Conservation (phyloP, 2,797 vertebrate species). For the Telmatherina bonti region DNA sequence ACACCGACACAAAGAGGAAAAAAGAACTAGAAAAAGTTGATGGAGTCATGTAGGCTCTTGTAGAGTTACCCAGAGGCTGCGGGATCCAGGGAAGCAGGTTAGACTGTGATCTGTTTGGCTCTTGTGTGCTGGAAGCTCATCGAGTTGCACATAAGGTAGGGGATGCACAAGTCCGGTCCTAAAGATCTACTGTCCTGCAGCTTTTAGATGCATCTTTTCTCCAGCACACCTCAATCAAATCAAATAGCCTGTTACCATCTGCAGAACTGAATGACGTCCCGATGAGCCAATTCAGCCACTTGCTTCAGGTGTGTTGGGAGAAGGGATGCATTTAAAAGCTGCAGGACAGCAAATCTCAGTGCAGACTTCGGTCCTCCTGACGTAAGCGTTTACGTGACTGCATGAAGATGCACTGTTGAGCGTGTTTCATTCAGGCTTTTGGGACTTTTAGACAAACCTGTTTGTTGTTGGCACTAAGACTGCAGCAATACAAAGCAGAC, state of each 20-base stretch:
- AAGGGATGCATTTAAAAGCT: too few species aligned
- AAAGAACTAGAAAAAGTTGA: constrained; percentile 7
- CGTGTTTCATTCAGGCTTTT: constrained; percentile 17
- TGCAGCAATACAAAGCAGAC: constrained; percentile 9
- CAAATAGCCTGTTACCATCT: too few species aligned
- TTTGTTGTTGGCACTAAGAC: constrained; percentile 5
- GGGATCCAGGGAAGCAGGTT: constrained; percentile 17
- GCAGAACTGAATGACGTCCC: too few species aligned
- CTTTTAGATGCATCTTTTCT: too few species aligned
- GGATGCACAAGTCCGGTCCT: too few species aligned
- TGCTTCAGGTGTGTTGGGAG: too few species aligned
- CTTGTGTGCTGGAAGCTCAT: not conserved
- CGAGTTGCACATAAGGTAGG: not conserved
- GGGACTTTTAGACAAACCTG: constrained; percentile 1
- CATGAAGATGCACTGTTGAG: not conserved
- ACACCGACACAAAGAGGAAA: not conserved
- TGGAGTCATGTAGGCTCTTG: constrained; percentile 4
- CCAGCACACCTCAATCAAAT: too few species aligned
- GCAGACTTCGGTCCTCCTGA: too few species aligned
- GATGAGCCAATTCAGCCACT: too few species aligned
- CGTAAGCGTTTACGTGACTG: too few species aligned
- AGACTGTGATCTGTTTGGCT: constrained; percentile 8
- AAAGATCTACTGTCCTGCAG: too few species aligned
- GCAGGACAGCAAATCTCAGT: too few species aligned
- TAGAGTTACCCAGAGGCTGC: constrained; percentile 32